These are phyloP conservation scores for Diabrotica virgifera DNA, from an alignment of 1,140 invertebrate genomes.

Conservation along the genomic window DNA sequence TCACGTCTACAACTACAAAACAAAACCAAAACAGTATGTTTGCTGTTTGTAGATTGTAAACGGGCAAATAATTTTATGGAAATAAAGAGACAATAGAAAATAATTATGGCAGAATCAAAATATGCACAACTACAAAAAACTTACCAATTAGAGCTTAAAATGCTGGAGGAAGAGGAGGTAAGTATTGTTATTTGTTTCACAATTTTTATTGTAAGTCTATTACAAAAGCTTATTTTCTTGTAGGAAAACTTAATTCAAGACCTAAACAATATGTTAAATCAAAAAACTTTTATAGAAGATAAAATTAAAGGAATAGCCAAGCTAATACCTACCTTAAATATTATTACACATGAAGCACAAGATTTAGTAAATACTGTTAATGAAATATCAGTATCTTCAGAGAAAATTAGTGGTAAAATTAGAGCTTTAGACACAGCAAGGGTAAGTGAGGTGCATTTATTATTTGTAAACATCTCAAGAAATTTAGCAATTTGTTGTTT, in stretches of 20 bases:
- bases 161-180: conserved; percentile 42
- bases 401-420: conserved; percentile 95
- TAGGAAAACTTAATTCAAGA: conserved; percentile 59
- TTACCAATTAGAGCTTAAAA: conserved; percentile 37
- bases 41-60: too few relatives aligned
- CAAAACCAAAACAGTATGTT: too few relatives aligned
- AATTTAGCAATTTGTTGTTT: too few relatives aligned
- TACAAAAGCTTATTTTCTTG: conserved; percentile 30
- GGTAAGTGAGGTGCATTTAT: conserved; percentile 56
- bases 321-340: conserved; percentile 65
- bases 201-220: conserved; percentile 9
- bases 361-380: conserved; percentile 79
- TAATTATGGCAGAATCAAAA: not conserved
- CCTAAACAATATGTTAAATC: conserved; percentile 58
- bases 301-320: conserved; percentile 64
- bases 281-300: conserved; percentile 61
- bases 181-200: not conserved
- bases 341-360: conserved; percentile 68
- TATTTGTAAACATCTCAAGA: too few relatives aligned
- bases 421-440: conserved; percentile 89
- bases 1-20: too few relatives aligned
- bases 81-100: too few relatives aligned
- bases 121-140: conserved; percentile 17
- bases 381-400: conserved; percentile 85
- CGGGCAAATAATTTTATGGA: too few relatives aligned